Percentiles rank a stretch among this genome's conserved stretches.
Conservation (phyloP, 2,888 invertebrate species). For the Dilophus febrilis region DNA sequence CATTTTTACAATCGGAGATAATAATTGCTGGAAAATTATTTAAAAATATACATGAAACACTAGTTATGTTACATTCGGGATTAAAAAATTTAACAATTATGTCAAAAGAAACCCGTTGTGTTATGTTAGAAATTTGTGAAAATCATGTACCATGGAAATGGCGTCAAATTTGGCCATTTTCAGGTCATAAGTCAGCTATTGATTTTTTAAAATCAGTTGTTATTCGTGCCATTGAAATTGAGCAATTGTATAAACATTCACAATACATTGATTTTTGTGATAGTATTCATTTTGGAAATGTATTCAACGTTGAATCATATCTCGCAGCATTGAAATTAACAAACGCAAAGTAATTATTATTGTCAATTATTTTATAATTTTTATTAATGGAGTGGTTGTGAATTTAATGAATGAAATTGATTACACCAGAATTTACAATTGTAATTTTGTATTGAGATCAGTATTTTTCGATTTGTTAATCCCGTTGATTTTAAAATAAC, state of each 20-base stretch:
- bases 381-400: too few relatives aligned
- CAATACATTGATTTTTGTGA: constrained; percentile 18
- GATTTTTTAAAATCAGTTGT: constrained; percentile 25
- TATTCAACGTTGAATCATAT: constrained; percentile 26
- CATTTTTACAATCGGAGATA: constrained; percentile 24
- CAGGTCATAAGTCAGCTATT: constrained; percentile 21
- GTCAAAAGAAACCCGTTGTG: constrained; percentile 12
- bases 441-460: too few relatives aligned
- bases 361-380: background rate
- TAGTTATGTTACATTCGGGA: constrained; percentile 19
- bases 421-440: too few relatives aligned
- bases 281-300: constrained; percentile 20
- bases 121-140: constrained; percentile 18
- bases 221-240: constrained; percentile 21
- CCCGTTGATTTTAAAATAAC: too few relatives aligned
- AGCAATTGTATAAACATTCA: constrained; percentile 19
- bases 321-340: constrained; percentile 23
- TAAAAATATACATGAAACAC: constrained; percentile 21
- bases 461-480: background rate
- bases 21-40: constrained; percentile 20
- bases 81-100: constrained; percentile 13
- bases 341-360: constrained; percentile 15
- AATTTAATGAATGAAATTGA: too few relatives aligned
- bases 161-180: constrained; percentile 26
- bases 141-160: constrained; percentile 24